Evolutionary conservation across 1,140 invertebrate species (phyloP), one percentile per base, ranked within the genome.

Genomic region (Leptinotarsa lineolata): DNA sequence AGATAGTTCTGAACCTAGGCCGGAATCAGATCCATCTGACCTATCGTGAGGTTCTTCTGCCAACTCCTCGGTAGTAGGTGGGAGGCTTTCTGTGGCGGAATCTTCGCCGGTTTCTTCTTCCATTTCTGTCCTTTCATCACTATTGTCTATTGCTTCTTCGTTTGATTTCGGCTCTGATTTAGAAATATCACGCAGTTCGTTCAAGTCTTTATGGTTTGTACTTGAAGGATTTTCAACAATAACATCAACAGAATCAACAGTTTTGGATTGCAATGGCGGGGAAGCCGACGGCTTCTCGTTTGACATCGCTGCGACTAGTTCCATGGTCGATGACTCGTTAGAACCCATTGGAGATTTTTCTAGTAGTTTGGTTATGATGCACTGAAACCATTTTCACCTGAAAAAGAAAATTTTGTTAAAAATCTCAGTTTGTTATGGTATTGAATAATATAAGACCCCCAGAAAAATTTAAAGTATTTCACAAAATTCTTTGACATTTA

Each of bases 21-120:
- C 93, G 2, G 92, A 94, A 83, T 94, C 93, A 63, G 93, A 94
- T 4, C 92, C 92, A 81, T 94, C 93, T 8, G 91, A 93, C 70
- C 92, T 84, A 70, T 84, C 83, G 68, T 84, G 83, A 5, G 80
- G 80, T 76, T 84, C 83, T 73, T 84, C 82, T 2, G 68, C 78
- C 11, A 78, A 24, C 73, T 81, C 81, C 69, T 83, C 82, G 8
- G 76, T 65, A 12, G 77, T 64, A 16, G 81, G 70, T 15, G 82
- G 82, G 13, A 84, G 73, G 77, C 83, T 84, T 76, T 84, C 83
- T 11, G 83, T 84, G 2, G 82, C 80, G 4, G 83, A 84, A 76
- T 84, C 83, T 74, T 84, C 83, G 12, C 79, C 82, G 22, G 45
- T 59, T n/a, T 59, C 22, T 24, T 21, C 21, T 24, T 39, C 68